phyloP scores from a whole-genome alignment of 2,797 vertebrate genomes.

The Siniperca scherzeri region DNA sequence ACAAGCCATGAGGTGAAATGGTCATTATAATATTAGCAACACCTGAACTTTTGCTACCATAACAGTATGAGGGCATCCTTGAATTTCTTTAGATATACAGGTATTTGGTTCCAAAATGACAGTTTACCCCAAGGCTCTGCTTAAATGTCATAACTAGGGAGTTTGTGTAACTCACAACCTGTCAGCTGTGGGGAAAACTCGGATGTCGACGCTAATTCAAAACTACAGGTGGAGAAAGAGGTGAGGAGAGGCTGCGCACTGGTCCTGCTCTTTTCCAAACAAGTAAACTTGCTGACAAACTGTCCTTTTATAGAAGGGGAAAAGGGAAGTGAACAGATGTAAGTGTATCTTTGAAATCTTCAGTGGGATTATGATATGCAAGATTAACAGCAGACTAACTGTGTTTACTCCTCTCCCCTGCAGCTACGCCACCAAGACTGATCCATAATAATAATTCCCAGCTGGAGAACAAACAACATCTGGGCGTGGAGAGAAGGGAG shows the following conservation, averaged over 20 bases:
- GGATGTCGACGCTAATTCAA: conserved; percentile 20
- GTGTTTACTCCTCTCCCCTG: conserved; percentile 65
- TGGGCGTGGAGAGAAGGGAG: conserved; percentile 58
- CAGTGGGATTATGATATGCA: conserved; percentile 59
- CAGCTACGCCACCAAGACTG: conserved; percentile 69
- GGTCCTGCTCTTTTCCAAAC: not conserved
- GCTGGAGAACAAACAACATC: conserved; percentile 73
- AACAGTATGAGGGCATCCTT: conserved; percentile 7
- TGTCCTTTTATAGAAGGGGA: not conserved
- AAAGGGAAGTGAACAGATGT: conserved; percentile 46
- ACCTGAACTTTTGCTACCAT: conserved; percentile 7
- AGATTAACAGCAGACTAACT: conserved; percentile 58
- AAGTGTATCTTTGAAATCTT: conserved; percentile 43
- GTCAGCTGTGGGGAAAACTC: conserved; percentile 40
- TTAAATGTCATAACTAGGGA: conserved; percentile 34
- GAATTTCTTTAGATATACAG: conserved; percentile 11
- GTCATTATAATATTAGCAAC: conserved; percentile 20
- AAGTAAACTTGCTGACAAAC: conserved; percentile 20
- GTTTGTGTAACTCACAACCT: conserved; percentile 28
- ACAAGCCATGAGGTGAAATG: not conserved
- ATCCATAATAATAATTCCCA: conserved; percentile 61
- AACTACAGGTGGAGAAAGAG: conserved; percentile 23
- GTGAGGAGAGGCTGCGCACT: not conserved
- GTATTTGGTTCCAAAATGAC: conserved; percentile 33
- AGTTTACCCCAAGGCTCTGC: conserved; percentile 35